A percentile compares a stretch with the other conserved stretches of the same genome.
Evolutionary conservation across 2,113 vertebrate genomes (phyloP).

Genomic region (Jaculus jaculus): DNA sequence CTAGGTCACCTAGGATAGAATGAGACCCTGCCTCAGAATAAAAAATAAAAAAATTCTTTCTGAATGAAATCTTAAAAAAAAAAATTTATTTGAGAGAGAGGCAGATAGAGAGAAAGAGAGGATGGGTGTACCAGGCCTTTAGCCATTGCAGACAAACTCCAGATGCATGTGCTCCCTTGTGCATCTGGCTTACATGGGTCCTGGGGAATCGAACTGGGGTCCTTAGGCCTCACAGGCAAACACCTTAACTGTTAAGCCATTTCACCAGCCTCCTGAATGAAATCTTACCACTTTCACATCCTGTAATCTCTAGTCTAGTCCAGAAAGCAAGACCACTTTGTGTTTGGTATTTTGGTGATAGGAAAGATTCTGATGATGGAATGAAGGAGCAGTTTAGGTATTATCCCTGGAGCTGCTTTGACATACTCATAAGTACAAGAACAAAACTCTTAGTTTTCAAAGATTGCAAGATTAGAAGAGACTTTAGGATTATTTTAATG

Average conservation of each 20-base stretch:
- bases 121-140: no score
- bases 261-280: no score
- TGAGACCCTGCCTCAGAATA: not conserved
- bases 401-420: not conserved
- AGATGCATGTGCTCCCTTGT: no score
- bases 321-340: not conserved
- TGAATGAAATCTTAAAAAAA: constrained; percentile 6
- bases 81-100: no score
- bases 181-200: no score
- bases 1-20: no score
- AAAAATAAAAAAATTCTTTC: constrained; percentile 39
- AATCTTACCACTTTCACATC: not conserved
- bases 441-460: constrained; percentile 51
- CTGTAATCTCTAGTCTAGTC: not conserved
- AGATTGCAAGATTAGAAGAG: constrained; percentile 17
- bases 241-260: no score
- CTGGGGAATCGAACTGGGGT: no score
- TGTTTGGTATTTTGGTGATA: not conserved
- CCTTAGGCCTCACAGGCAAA: no score
- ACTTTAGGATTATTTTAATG: not conserved
- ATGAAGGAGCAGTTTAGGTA: constrained; percentile 1
- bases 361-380: not conserved
- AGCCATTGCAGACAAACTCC: no score
- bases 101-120: no score
- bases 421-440: not conserved